Conservation (phyloP, 2,888 invertebrate genomes). For the Patella pellucida region DNA sequence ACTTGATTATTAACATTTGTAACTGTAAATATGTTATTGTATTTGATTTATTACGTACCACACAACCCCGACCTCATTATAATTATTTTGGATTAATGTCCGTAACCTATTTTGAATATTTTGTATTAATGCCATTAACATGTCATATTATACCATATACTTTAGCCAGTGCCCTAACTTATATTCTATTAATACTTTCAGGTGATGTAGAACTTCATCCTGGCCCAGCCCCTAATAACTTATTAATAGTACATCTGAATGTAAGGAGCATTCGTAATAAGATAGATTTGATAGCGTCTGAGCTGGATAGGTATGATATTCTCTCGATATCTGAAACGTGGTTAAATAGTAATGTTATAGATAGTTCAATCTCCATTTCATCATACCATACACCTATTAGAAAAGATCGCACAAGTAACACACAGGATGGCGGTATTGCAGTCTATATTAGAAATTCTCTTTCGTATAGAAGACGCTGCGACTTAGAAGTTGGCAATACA, state of each 20-base stretch:
- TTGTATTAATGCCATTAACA: no score
- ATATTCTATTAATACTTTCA: no score
- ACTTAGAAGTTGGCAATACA: not conserved
- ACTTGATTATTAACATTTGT: no score
- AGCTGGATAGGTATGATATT: not conserved
- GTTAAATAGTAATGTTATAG: not conserved
- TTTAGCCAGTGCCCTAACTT: no score
- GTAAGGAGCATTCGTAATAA: not conserved
- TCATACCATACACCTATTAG: not conserved
- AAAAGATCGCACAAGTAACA: not conserved
- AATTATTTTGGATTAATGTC: no score
- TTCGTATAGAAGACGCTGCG: not conserved
- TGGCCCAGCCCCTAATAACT: not conserved
- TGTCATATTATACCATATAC: no score
- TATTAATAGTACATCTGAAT: conserved; percentile 8
- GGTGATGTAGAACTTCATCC: no score
- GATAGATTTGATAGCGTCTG: not conserved
- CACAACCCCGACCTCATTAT: no score
- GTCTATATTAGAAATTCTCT: not conserved
- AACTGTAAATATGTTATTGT: no score
- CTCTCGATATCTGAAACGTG: not conserved
- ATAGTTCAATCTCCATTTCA: not conserved
- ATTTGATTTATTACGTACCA: no score
- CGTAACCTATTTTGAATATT: no score
- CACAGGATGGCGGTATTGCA: not conserved